These are phyloP conservation scores for Limnephilus auricula DNA, from an alignment of 2,888 invertebrate genomes.

Conservation along the genomic window DNA sequence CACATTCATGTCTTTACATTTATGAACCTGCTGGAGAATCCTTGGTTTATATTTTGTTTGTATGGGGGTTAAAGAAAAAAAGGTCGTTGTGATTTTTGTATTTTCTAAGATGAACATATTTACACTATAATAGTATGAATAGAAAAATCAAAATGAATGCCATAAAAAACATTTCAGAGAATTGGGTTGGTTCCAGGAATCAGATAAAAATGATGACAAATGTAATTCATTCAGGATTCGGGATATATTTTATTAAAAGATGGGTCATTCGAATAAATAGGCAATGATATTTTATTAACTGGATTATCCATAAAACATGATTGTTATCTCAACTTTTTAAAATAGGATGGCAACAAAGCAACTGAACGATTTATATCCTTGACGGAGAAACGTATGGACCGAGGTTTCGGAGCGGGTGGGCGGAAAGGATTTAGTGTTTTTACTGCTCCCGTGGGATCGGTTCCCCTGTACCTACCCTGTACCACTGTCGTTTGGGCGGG, in stretches of 20 bases:
- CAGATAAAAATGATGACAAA: not conserved
- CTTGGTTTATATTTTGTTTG: not conserved
- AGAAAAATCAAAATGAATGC: not conserved
- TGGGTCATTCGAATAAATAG: not conserved
- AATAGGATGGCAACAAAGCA: not conserved
- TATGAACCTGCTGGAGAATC: not conserved
- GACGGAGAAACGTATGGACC: not conserved
- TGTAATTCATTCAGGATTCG: not conserved
- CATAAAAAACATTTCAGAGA: not conserved
- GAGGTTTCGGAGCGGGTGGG: slow-evolving; percentile 51
- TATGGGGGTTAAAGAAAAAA: not conserved
- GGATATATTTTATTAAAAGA: not conserved
- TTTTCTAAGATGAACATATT: not conserved
- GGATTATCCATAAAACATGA: not conserved
- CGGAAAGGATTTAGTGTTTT: slow-evolving; percentile 61
- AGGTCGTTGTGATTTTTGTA: not conserved
- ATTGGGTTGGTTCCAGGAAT: not conserved
- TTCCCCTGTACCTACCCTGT: slow-evolving; percentile 17
- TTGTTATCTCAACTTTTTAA: slow-evolving; percentile 11
- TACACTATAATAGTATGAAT: not conserved
- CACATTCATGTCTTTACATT: not conserved
- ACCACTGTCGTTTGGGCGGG: not conserved
- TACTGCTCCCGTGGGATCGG: slow-evolving; percentile 59
- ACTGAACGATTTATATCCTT: slow-evolving; percentile 8
- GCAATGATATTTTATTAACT: not conserved